Percentiles rank a stretch among this genome's conserved stretches.
Evolutionary conservation across 2,797 vertebrate species (phyloP).

Genomic region (Botia kubotai): DNA sequence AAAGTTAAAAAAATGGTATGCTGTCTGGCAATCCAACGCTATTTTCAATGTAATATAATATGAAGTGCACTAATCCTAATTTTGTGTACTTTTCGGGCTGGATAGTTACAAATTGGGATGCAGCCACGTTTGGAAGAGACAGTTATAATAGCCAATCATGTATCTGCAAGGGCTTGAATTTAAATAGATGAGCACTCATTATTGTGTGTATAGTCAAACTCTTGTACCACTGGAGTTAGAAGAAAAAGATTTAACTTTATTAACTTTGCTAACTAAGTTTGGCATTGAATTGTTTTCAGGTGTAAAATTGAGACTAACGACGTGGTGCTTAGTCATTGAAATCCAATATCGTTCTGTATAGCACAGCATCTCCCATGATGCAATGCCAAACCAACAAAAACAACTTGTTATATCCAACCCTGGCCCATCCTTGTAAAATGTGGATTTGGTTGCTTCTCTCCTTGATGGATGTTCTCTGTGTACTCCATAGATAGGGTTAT

Average conservation of each 20-base stretch:
- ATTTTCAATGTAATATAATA: neutral
- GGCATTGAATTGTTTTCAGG: slow-evolving; percentile 8
- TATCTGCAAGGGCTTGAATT: neutral
- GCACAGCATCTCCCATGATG: neutral
- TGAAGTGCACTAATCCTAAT: neutral
- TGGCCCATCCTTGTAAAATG: slow-evolving; percentile 5
- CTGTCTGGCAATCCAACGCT: neutral
- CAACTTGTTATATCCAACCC: slow-evolving; percentile 1
- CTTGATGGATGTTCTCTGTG: slow-evolving; percentile 21
- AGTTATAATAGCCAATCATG: neutral
- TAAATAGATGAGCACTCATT: neutral
- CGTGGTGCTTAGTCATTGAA: slow-evolving; percentile 13
- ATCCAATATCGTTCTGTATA: slow-evolving; percentile 6
- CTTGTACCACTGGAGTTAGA: neutral
- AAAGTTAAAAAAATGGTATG: neutral
- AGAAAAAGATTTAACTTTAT: neutral
- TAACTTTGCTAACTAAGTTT: slow-evolving; percentile 1
- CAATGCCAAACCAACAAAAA: slow-evolving; percentile 20
- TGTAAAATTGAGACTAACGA: slow-evolving; percentile 21
- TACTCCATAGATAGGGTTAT: slow-evolving; percentile 19
- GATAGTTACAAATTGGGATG: neutral
- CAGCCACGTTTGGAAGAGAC: neutral
- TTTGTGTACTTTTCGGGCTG: neutral
- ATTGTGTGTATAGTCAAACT: neutral
- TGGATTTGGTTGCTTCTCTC: slow-evolving; percentile 31